Conservation (phyloP, 2,888 invertebrate species). For the Cerastoderma edule region DNA sequence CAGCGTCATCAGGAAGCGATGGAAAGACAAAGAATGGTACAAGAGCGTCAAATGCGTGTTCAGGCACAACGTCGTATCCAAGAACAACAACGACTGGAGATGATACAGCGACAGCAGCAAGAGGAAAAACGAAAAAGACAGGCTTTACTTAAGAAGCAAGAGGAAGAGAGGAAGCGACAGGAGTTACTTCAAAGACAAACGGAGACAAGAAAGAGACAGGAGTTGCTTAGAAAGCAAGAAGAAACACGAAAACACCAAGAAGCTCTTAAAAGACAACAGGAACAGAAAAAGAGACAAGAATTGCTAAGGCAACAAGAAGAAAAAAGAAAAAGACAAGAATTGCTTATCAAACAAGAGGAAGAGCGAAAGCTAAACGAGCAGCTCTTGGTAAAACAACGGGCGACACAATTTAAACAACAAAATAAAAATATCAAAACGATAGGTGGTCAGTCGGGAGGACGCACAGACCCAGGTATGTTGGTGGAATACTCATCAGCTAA, state of each 20-base stretch:
- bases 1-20: constrained; percentile 10
- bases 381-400: not conserved
- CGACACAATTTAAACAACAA: not conserved
- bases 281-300: constrained; percentile 10
- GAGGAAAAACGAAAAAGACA: constrained; percentile 23
- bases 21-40: constrained; percentile 15
- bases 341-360: not conserved
- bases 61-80: constrained; percentile 25
- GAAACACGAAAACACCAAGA: not conserved
- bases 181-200: constrained; percentile 26
- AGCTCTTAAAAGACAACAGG: not conserved
- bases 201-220: constrained; percentile 20
- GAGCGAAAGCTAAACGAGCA: not conserved
- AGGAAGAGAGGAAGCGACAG: constrained; percentile 25
- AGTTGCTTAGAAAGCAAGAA: constrained; percentile 20
- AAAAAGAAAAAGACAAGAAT: not conserved
- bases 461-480: not conserved
- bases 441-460: not conserved
- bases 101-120: constrained; percentile 15
- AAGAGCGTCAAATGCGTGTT: constrained; percentile 22
- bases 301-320: constrained; percentile 9
- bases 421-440: not conserved
- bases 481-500: not conserved
- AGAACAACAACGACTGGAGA: constrained; percentile 34
- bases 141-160: not conserved